phyloP scores from a whole-genome alignment of 2,797 vertebrate genomes.

The Ceyx erithaca region DNA sequence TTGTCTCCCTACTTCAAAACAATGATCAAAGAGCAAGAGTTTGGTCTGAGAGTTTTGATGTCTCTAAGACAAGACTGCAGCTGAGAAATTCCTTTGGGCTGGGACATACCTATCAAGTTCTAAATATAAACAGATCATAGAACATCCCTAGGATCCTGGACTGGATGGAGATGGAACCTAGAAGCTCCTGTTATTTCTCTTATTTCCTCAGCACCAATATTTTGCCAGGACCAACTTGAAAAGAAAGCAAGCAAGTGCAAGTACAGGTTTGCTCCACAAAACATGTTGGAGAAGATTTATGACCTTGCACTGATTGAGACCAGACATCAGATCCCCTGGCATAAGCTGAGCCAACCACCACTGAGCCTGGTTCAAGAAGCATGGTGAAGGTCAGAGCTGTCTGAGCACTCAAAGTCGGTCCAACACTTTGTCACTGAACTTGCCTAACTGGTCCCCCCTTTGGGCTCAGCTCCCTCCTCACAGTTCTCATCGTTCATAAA shows the following conservation, averaged over 20 bases:
- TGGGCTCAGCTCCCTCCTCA: background rate
- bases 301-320: accelerated
- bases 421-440: background rate
- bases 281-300: background rate
- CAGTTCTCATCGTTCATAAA: background rate
- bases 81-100: background rate
- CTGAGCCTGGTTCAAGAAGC: background rate
- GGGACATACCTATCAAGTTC: background rate
- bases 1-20: background rate
- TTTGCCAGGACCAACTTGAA: background rate
- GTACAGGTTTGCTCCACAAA: background rate
- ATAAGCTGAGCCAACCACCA: background rate
- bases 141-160: background rate
- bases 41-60: background rate
- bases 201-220: background rate
- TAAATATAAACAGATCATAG: background rate
- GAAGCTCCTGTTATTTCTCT: background rate
- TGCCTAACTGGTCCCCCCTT: background rate
- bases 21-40: background rate
- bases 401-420: background rate
- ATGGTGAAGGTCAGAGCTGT: background rate
- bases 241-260: background rate
- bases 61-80: background rate
- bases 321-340: background rate
- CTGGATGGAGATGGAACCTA: background rate